Base-by-base conservation (phyloP, 2,888 invertebrate species). In the Nephrotoma guestfalica region DNA sequence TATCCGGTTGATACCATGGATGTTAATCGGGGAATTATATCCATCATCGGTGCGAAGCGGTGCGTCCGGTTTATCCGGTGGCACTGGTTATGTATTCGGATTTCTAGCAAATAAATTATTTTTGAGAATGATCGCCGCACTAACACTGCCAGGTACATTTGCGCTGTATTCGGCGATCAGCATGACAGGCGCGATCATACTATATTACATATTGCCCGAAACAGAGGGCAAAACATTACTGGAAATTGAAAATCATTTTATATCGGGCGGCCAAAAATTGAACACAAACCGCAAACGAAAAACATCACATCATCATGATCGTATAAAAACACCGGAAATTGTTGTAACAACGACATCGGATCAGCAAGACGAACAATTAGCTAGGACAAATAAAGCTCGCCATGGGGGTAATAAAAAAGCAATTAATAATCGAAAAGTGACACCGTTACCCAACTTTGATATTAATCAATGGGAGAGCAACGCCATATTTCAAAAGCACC, bases 31-130 rank as follows among this genome's bases (percentile, higher is more conserved):
- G 7, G 96, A 97, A 92, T 95, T 94, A 7, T 95, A 93, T 89
- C 94, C 95, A 42, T 93, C 94, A 0, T 93, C 94, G 87, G 94
- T 95, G 0, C 92, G 96, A 41, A 94, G 95, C 1, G 93, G 93
- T 0, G 96, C 95, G 0, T 95, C 95, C 0, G 96, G 96, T 0
- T 91, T 95, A 4, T 94, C 95, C 0, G 94, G 95, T 18, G 96
- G 94, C 0, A 92, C 94, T 0, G 96, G 96, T 4, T 97, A 96
- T 89, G 92, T 96, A 42, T 95, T 96, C 89, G 94, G 94, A 0
- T 97, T 96, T 88, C 90, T 95, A 2, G 93, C 96, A 0, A 96
- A 96, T 89, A 96, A 96, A 90, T 91, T 94, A 86, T 96, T 95
- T 89, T 92, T 96, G 40, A 92, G 92, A 88, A 94, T 96, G 94